These are phyloP conservation scores for Trissolcus japonicus DNA, from an alignment of 2,888 invertebrate genomes.

Conservation along the genomic window DNA sequence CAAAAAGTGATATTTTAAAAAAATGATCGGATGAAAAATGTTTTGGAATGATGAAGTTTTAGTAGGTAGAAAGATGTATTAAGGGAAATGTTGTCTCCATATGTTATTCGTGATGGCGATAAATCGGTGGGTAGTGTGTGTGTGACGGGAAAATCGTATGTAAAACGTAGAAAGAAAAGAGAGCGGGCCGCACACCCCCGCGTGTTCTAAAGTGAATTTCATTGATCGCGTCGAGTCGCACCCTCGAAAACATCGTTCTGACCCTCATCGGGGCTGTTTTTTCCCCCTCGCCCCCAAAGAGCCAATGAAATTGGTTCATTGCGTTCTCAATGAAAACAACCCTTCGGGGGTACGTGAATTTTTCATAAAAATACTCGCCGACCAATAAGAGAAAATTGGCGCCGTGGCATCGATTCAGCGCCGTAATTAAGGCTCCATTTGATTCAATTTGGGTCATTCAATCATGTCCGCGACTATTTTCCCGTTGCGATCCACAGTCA, in stretches of 20 bases:
- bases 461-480: slow-evolving; percentile 36
- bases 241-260: slow-evolving; percentile 55
- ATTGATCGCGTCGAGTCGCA: slow-evolving; percentile 54
- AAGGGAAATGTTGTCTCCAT: slow-evolving; percentile 1
- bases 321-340: slow-evolving; percentile 57
- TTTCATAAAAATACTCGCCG: slow-evolving; percentile 54
- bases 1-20: neutral
- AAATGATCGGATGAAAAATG: neutral
- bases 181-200: slow-evolving; percentile 17
- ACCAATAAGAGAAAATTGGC: slow-evolving; percentile 53
- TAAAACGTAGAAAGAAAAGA: slow-evolving; percentile 50
- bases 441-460: slow-evolving; percentile 56
- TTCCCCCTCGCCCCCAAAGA: slow-evolving; percentile 43
- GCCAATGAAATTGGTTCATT: slow-evolving; percentile 58
- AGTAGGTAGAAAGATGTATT: neutral
- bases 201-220: slow-evolving; percentile 53
- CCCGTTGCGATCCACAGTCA: slow-evolving; percentile 6
- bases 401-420: slow-evolving; percentile 40
- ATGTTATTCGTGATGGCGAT: slow-evolving; percentile 30
- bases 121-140: slow-evolving; percentile 32
- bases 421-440: slow-evolving; percentile 51
- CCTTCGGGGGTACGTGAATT: slow-evolving; percentile 50
- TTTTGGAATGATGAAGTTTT: neutral
- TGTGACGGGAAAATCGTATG: slow-evolving; percentile 53
- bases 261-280: slow-evolving; percentile 49